Conservation (phyloP, 2,888 invertebrate genomes). For the Marronus borbonicus region DNA sequence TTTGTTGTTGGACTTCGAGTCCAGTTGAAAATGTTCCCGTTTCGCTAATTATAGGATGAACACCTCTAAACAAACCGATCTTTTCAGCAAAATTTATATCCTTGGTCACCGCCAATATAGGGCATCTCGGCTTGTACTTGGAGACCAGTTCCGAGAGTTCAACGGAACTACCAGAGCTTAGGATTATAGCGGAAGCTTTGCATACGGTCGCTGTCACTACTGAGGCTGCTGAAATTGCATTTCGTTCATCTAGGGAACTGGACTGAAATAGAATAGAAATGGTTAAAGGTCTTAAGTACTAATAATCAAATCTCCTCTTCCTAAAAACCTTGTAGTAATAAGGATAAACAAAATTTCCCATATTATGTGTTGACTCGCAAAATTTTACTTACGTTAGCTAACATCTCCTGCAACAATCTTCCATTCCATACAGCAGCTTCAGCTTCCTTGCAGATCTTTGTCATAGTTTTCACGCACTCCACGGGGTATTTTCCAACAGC, state of each 20-base stretch:
- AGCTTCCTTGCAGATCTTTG: conserved; percentile 96
- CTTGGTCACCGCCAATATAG: conserved; percentile 84
- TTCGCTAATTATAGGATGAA: conserved; percentile 65
- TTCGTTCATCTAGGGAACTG: conserved; percentile 72
- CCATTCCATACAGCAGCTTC: conserved; percentile 96
- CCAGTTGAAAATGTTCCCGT: not conserved
- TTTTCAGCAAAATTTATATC: conserved; percentile 90
- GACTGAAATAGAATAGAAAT: conserved; percentile 60
- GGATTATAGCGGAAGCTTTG: conserved; percentile 82
- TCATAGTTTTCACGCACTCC: conserved; percentile 92
- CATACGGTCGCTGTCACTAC: conserved; percentile 82
- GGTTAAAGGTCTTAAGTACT: too few relatives aligned
- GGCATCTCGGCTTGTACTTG: conserved; percentile 80
- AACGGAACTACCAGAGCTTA: conserved; percentile 81
- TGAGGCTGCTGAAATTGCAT: conserved; percentile 73
- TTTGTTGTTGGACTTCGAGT: too few relatives aligned
- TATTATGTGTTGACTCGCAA: too few relatives aligned
- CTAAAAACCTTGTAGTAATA: too few relatives aligned
- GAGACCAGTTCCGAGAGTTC: conserved; percentile 81
- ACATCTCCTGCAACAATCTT: conserved; percentile 89
- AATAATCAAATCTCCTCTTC: too few relatives aligned
- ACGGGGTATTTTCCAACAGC: conserved; percentile 98
- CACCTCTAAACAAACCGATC: conserved; percentile 91
- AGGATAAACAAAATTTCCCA: too few relatives aligned
- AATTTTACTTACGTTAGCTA: conserved; percentile 68